Base-by-base conservation (phyloP, 1,140 invertebrate species). In the Papilio machaon region DNA sequence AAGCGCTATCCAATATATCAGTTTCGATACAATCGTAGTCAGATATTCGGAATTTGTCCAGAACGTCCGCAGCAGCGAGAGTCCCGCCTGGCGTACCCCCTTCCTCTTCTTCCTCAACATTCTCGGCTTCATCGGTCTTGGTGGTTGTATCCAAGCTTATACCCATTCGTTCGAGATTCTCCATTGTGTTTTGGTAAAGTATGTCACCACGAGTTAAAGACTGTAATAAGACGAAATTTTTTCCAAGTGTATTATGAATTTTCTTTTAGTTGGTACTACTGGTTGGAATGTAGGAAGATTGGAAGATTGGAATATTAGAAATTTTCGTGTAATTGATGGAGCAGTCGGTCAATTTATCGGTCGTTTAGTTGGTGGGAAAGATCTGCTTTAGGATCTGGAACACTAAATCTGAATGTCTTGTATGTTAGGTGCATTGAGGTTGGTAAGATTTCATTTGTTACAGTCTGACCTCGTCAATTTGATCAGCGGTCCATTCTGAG, bases 121-220 rank as follows among this genome's bases (percentile, higher is more conserved):
- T 91, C 74, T 91, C 91, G 70, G 91, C 93, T 7, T 86, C 88
- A 15, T 88, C 87, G 8, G 81, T 30, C 10, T 86, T 87, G 17
- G 23, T 38, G 7, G 90, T 88, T 8, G 88, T 82, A 4, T 89
- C 90, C 4, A 95, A 80, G 49, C 82, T 91, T 10, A 95, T 91
- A n/a, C 94, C 92, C 86, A 92, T 90, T 75, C 89, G 90, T 74
- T 95, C 91, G 0, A 95, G 85, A 46, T 90, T 79, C 70, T 95
- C 91, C 73, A 95, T 88, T 2, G 94, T 95, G 49, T 89, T 88
- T 80, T 91, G 88, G 81, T 95, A 95, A 1, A 94, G 92, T 3
- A 91, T 87, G 64, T 95, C 94, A 0, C 95, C 95, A 13, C 91
- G 89, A 11, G 91, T 86, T 8, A 95, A 79, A 6, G 91, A 89